phyloP scores from a whole-genome alignment of 2,888 invertebrate species.

The Oeneis ivallda region DNA sequence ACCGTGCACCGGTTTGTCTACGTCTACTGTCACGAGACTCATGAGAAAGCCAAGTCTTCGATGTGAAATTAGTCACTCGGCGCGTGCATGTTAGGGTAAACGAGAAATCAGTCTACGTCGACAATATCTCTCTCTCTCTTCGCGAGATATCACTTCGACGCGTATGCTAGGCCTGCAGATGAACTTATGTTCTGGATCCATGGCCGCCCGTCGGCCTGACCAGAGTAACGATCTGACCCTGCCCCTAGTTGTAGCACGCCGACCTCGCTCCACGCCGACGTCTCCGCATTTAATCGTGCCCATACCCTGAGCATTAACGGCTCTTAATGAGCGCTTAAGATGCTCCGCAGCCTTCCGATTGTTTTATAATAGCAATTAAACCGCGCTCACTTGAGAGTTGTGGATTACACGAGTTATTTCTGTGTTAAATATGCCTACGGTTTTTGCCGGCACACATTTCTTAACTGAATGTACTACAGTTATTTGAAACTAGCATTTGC shows the following conservation, averaged over 20 bases:
- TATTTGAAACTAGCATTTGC: too few species aligned
- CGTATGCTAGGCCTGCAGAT: too few species aligned
- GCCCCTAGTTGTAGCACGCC: slow-evolving; percentile 19
- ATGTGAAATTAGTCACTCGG: too few species aligned
- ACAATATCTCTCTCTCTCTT: too few species aligned
- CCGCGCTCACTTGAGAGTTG: slow-evolving; percentile 8
- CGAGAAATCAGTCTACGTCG: too few species aligned
- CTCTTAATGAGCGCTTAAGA: slow-evolving; percentile 73
- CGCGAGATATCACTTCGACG: too few species aligned
- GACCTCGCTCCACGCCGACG: slow-evolving; percentile 35
- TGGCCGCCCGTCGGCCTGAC: neutral
- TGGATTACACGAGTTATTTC: neutral
- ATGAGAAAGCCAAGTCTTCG: too few species aligned
- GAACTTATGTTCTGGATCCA: neutral
- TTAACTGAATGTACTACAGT: too few species aligned
- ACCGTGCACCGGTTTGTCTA: too few species aligned
- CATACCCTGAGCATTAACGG: slow-evolving; percentile 55
- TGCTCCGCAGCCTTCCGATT: slow-evolving; percentile 45
- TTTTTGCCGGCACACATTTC: too few species aligned
- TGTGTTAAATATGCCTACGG: slow-evolving; percentile 14
- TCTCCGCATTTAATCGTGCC: slow-evolving; percentile 48
- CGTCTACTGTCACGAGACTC: too few species aligned
- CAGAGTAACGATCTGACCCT: slow-evolving; percentile 20
- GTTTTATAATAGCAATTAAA: slow-evolving; percentile 32
- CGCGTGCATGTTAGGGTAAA: too few species aligned